Evolutionary conservation across 2,113 vertebrate genomes (phyloP).

Genomic region (Periophthalmodon schlosseri): DNA sequence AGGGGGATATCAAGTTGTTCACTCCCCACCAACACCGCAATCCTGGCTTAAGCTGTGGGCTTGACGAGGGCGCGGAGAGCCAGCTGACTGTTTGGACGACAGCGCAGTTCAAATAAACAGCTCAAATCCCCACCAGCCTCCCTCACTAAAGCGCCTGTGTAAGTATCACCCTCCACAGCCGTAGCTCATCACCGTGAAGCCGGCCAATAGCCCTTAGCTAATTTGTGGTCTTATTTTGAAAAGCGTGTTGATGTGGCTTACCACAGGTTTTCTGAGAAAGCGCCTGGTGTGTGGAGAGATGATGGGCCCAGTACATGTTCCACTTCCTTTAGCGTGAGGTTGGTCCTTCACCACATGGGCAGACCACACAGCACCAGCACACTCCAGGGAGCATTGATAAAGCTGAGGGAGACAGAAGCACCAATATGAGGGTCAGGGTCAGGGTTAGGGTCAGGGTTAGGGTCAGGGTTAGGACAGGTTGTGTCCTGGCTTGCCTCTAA

Average conservation of each 20-base stretch:
- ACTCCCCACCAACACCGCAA: conserved; percentile 61
- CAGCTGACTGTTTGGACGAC: conserved; percentile 77
- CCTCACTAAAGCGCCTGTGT: conserved; percentile 42
- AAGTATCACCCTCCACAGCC: conserved; percentile 57
- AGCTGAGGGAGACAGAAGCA: conserved; percentile 20
- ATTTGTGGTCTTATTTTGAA: conserved; percentile 69
- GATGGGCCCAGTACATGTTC: conserved; percentile 24
- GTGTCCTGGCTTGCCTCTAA: conserved; percentile 57
- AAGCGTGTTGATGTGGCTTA: conserved; percentile 53
- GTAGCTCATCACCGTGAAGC: conserved; percentile 51
- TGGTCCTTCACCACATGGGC: conserved; percentile 34
- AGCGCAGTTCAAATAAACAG: conserved; percentile 79
- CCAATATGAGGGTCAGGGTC: conserved; percentile 44
- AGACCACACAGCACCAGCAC: conserved; percentile 47
- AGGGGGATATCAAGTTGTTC: conserved; percentile 75
- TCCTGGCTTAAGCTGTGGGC: conserved; percentile 63
- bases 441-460: background rate
- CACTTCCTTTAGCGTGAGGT: conserved; percentile 24
- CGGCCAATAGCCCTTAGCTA: conserved; percentile 50
- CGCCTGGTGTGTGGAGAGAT: conserved; percentile 12
- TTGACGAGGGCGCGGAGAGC: conserved; percentile 70
- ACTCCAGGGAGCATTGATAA: conserved; percentile 19
- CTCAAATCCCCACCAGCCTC: conserved; percentile 63
- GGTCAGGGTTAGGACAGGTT: conserved; percentile 23
- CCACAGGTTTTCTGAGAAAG: conserved; percentile 32